Base-by-base conservation (phyloP, 2,113 vertebrate species). In the Ascaphus truei region DNA sequence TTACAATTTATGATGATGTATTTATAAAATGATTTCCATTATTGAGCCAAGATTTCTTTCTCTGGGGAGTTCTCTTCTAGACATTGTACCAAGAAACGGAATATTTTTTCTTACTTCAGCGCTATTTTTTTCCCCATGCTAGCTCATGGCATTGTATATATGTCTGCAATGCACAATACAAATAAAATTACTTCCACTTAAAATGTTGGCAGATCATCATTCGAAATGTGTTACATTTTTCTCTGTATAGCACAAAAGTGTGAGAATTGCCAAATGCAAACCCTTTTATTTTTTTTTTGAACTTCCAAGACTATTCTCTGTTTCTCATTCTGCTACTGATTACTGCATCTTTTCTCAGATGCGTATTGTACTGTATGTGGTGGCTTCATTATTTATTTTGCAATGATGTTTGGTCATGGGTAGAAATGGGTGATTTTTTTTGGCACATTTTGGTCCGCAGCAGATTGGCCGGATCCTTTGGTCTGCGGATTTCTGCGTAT, bases 1-100 rank as follows among this genome's bases (percentile, higher is more conserved):
- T 61, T 37, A 57, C 56, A 52, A 43, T 61, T 71, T 61, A 71
- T 61, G 67, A 71, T 61, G 67, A 71, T 71, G 60, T 71, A 71
- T 71, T 71, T 71, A 71, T 71, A 71, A 71, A 71, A 71, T 71
- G 43, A 68, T 68, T 68, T 68, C 66, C 31, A 22, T 60, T 60
- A 27, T 57, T 52, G 23, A 31, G 67, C 67, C 67, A 71, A 71
- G 45, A 71, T 52, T 71, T 71, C 57, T 61, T 52, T 37, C 47
- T 57, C 45, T 39, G 25, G 57, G 47, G 67, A 61, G n/a, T n/a
- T 34, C 18, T 60, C 26, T 61, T 23, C 67, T 71, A 52, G 34
- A 66, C 50, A n/a, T n/a, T n/a, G n/a, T n/a, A n/a, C n/a, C n/a
- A 43, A 66, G 56, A 56, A 36, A 57, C 16, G 18, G 31, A 34